Base-by-base conservation (phyloP, 2,113 vertebrate species). In the Melospiza georgiana region DNA sequence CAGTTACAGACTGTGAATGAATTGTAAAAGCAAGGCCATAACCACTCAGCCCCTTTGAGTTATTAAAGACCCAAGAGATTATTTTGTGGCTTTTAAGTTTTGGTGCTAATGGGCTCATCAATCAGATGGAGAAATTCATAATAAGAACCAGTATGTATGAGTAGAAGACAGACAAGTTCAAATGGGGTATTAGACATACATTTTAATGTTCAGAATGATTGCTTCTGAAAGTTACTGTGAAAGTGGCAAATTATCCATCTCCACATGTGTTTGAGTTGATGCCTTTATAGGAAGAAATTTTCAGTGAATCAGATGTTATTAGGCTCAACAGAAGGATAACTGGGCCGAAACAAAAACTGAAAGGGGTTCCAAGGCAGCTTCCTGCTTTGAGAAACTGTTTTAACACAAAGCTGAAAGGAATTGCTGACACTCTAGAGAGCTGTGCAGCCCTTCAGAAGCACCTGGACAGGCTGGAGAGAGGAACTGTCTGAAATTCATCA, bases 161-260 rank as follows among this genome's bases (percentile, higher is more conserved):
- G 28, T 77, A 35, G 61, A 81, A 91, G 82, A 76, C 5, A 71
- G 52, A 75, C 0, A 16, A 75, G 58, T 90, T 94, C 25, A 76
- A 91, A 93, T 79, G n/a, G 66, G 46, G 63, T 78, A 79, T 94
- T 76, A 87, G 57, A 82, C 48, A 58, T 18, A 15, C 27, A 57
- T 79, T 95, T 87, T 82, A 85, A 79, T 44, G 22, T 57, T 87
- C 71, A 76, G 58, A 77, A 84, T 93, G 65, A 91, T 95, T 93
- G 57, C 27, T 85, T 91, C 69, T 95, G 92, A 93, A 93, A 85
- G 52, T 30, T 72, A 35, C 66, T 89, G 66, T 33, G 76, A 78
- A 87, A 87, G 51, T 8, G 5, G 66, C 44, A 72, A 93, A 85
- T 94, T 93, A 72, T 49, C 44, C 24, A 76, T 89, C 49, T 85